phyloP scores from a whole-genome alignment of 2,113 vertebrate genomes.

The Machaerirhynchus nigripectus region DNA sequence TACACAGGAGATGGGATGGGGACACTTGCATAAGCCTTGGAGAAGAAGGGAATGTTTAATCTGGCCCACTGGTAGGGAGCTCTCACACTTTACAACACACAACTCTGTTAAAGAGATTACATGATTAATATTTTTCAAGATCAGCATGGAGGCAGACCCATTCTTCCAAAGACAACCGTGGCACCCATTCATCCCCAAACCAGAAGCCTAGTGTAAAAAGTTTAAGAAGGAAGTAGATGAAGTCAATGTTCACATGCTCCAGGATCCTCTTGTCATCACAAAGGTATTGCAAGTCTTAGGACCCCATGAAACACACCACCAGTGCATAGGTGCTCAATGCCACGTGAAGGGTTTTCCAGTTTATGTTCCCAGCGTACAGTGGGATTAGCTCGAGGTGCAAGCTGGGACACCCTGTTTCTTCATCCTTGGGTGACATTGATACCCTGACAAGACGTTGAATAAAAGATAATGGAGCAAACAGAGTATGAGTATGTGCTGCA shows the following conservation, averaged over 20 bases:
- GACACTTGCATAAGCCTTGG: background rate
- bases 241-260: background rate
- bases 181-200: accelerated
- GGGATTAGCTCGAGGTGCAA: background rate
- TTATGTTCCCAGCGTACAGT: accelerated
- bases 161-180: background rate
- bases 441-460: background rate
- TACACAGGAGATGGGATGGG: background rate
- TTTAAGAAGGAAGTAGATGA: background rate
- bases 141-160: accelerated
- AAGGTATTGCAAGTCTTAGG: background rate
- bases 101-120: background rate
- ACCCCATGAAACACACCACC: background rate
- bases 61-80: background rate
- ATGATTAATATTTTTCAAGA: background rate
- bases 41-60: background rate
- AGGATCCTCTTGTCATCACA: background rate
- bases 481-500: background rate
- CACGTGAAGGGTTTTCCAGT: background rate
- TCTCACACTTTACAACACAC: background rate
- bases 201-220: background rate
- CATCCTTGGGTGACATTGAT: background rate
- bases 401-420: background rate
- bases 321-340: background rate
- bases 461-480: background rate